Evolutionary conservation across 2,797 vertebrate species (phyloP).

Genomic region (Danio kyathit): DNA sequence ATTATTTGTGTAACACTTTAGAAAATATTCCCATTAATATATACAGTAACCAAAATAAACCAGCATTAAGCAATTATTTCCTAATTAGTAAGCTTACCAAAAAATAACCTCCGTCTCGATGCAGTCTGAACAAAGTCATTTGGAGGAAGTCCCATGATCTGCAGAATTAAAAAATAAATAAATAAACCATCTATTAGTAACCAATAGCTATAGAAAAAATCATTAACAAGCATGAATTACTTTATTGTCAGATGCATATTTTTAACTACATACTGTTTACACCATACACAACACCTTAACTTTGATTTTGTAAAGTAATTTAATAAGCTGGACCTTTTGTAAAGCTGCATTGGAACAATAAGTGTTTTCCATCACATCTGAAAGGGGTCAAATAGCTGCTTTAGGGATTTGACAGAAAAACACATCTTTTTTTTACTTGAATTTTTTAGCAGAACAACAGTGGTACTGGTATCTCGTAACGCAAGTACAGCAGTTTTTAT

Average conservation of each 20-base stretch:
- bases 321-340: too few relatives aligned
- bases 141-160: constrained; percentile 93
- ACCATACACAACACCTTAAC: too few relatives aligned
- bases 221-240: background rate
- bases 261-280: too few relatives aligned
- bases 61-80: background rate
- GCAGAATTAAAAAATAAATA: constrained; percentile 27
- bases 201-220: background rate
- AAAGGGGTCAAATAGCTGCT: too few relatives aligned
- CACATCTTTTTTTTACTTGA: too few relatives aligned
- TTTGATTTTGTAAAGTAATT: too few relatives aligned
- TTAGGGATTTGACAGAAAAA: too few relatives aligned
- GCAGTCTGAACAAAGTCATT: constrained; percentile 88
- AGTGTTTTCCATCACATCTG: too few relatives aligned
- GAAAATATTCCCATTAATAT: background rate
- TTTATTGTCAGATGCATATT: background rate
- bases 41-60: background rate
- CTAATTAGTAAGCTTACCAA: constrained; percentile 80
- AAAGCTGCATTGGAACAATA: too few relatives aligned
- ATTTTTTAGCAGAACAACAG: too few relatives aligned
- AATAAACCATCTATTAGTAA: constrained; percentile 30
- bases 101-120: constrained; percentile 87
- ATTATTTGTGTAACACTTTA: background rate
- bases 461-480: too few relatives aligned
- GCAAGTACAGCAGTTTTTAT: too few relatives aligned